Conservation (phyloP, 1,140 invertebrate species). For the Achroia grisella region DNA sequence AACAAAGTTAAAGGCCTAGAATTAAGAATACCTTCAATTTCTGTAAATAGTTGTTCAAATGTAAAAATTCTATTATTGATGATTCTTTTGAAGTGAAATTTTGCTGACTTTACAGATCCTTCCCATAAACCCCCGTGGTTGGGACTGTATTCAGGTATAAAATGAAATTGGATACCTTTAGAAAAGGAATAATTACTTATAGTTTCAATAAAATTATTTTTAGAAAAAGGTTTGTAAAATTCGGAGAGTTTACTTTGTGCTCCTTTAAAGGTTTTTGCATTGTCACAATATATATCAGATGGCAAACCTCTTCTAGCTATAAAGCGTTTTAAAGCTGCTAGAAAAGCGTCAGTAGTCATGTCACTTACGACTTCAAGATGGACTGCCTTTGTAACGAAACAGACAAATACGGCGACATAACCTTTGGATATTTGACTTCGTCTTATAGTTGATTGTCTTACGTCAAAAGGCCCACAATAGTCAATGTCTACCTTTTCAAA, state of each 20-base stretch:
- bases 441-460: conserved; percentile 14
- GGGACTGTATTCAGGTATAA: conserved; percentile 50
- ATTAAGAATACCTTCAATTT: conserved; percentile 10
- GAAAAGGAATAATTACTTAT: not conserved
- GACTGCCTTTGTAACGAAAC: conserved; percentile 16
- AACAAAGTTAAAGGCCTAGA: conserved; percentile 6
- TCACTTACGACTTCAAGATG: conserved; percentile 19
- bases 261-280: not conserved
- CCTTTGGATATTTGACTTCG: conserved; percentile 6
- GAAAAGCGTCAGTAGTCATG: conserved; percentile 13
- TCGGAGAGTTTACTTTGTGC: not conserved
- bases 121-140: conserved; percentile 66
- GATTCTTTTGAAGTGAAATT: conserved; percentile 34
- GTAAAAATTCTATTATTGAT: conserved; percentile 10
- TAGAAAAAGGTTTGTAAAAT: not conserved
- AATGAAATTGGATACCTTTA: conserved; percentile 46
- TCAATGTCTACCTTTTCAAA: conserved; percentile 52
- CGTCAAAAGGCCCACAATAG: conserved; percentile 46
- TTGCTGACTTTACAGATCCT: conserved; percentile 41
- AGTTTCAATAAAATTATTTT: not conserved
- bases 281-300: too few relatives aligned
- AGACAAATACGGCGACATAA: conserved; percentile 18
- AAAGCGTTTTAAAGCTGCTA: conserved; percentile 41
- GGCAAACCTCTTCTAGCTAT: conserved; percentile 25
- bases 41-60: conserved; percentile 9